Evolutionary conservation across 2,797 vertebrate species (phyloP).

Genomic region (Okamejei kenojei): DNA sequence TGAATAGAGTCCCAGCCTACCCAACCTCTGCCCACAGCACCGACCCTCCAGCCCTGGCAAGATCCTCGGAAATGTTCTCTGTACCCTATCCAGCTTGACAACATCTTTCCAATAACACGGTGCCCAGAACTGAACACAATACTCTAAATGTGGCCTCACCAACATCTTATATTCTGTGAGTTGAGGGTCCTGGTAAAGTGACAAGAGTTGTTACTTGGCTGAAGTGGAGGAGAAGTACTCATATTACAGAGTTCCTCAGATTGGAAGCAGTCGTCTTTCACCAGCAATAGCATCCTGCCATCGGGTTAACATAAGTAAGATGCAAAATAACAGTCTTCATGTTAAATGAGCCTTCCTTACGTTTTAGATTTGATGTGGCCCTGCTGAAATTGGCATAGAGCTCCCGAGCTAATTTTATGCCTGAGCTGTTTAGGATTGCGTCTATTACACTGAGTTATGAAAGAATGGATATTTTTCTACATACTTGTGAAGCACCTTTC

Average conservation of each 20-base stretch:
- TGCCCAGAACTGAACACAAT: no score
- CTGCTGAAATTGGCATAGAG: background rate
- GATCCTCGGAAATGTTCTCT: no score
- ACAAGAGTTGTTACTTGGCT: background rate
- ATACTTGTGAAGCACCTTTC: background rate
- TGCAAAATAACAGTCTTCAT: background rate
- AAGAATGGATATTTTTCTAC: background rate
- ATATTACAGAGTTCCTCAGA: background rate
- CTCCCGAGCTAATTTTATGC: background rate
- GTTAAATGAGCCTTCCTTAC: background rate
- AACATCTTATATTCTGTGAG: background rate
- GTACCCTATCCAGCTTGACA: no score
- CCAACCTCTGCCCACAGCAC: no score
- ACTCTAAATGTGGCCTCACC: no score
- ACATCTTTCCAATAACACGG: no score
- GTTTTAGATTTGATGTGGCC: background rate
- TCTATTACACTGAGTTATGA: background rate
- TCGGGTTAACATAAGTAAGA: background rate
- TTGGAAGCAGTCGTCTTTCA: background rate
- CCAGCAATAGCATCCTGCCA: background rate
- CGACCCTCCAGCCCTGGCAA: no score
- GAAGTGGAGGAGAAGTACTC: background rate
- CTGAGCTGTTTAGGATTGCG: background rate
- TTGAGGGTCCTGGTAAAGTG: background rate
- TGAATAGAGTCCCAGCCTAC: no score